phyloP scores from a whole-genome alignment of 2,888 invertebrate species.

The Yponomeuta evonymella region DNA sequence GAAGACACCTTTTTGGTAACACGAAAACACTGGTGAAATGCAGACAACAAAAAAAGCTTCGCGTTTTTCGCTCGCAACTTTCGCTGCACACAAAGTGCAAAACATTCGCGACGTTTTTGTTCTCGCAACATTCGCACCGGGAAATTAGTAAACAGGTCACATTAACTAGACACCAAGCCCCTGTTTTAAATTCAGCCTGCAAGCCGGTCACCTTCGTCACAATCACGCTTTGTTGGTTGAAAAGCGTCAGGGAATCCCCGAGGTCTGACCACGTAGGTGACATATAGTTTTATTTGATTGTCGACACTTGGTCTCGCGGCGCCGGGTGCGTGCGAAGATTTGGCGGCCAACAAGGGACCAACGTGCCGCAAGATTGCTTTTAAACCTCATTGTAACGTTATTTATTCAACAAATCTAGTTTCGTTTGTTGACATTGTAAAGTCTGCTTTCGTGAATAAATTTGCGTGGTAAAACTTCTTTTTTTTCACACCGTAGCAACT shows the following conservation, averaged over 20 bases:
- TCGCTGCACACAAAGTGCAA: too few relatives aligned
- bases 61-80: too few relatives aligned
- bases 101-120: too few relatives aligned
- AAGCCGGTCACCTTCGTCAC: slow-evolving; percentile 38
- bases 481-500: too few relatives aligned
- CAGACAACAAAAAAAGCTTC: too few relatives aligned
- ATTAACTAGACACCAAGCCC: slow-evolving; percentile 4
- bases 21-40: too few relatives aligned
- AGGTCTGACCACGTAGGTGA: slow-evolving; percentile 36
- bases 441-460: neutral
- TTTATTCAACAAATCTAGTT: neutral
- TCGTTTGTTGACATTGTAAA: neutral
- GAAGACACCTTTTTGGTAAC: too few relatives aligned
- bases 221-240: slow-evolving; percentile 22
- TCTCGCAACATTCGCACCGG: neutral
- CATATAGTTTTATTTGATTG: slow-evolving; percentile 51
- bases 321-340: slow-evolving; percentile 26
- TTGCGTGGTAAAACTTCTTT: neutral
- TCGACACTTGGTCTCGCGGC: slow-evolving; percentile 23
- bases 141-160: slow-evolving; percentile 4
- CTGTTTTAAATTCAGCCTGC: slow-evolving; percentile 32
- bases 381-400: neutral
- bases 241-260: slow-evolving; percentile 26
- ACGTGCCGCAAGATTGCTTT: neutral
- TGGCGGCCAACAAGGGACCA: slow-evolving; percentile 27